These are phyloP conservation scores for Pagrus major DNA, from an alignment of 2,113 vertebrate species.

Conservation along the genomic window DNA sequence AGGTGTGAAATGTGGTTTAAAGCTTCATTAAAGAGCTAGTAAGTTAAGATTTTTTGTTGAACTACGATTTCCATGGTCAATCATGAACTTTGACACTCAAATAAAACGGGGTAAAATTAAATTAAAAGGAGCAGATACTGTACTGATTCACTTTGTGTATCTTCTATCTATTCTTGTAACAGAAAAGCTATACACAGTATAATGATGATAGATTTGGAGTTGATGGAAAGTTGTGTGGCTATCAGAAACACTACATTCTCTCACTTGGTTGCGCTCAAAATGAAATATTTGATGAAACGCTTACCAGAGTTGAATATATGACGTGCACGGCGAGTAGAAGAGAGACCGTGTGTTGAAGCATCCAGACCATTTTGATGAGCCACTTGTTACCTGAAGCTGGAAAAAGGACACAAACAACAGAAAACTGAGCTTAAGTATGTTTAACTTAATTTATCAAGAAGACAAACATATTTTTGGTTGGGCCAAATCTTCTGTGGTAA, in stretches of 20 bases:
- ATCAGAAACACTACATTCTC: neutral
- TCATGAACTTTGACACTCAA: neutral
- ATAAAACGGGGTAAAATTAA: neutral
- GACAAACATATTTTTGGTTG: neutral
- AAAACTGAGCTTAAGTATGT: neutral
- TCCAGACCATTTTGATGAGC: constrained; percentile 72
- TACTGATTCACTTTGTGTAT: neutral
- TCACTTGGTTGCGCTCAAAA: neutral
- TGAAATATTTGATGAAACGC: constrained; percentile 1
- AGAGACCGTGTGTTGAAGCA: constrained; percentile 47
- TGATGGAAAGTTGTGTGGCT: neutral
- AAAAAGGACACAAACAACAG: constrained; percentile 7
- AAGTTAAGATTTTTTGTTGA: neutral
- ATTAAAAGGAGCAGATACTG: neutral
- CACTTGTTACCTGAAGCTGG: constrained; percentile 46
- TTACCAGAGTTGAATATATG: constrained; percentile 74
- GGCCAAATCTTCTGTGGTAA: neutral
- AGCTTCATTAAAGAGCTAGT: neutral
- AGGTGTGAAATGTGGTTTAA: neutral
- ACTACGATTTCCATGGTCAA: neutral
- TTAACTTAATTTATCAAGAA: neutral
- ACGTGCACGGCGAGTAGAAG: constrained; percentile 67
- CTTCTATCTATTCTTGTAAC: neutral
- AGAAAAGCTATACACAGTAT: neutral
- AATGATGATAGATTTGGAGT: neutral